phyloP scores from a whole-genome alignment of 2,797 vertebrate species.

The Enteromius trimaculatus region DNA sequence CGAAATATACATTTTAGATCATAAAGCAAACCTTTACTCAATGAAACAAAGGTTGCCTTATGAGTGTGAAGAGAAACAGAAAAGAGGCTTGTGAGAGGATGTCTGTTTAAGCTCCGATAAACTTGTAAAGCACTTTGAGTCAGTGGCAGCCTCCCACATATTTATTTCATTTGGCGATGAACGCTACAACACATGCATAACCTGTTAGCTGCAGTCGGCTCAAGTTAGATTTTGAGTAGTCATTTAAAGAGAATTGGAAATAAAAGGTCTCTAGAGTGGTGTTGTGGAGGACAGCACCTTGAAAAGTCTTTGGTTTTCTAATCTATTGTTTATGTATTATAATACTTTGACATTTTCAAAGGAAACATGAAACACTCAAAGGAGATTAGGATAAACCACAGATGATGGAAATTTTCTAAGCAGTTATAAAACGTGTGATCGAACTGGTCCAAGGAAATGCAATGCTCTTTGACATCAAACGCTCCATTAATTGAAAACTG shows the following conservation, averaged over 20 bases:
- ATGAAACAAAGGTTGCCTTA: neutral
- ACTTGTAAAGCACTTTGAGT: neutral
- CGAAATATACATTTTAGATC: neutral
- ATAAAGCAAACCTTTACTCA: neutral
- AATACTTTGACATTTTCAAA: constrained; percentile 13
- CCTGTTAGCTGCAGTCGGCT: constrained; percentile 5
- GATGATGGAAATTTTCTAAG: constrained; percentile 27
- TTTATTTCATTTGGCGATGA: constrained; percentile 8
- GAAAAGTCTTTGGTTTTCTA: neutral
- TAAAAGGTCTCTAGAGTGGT: neutral
- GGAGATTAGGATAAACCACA: constrained; percentile 12
- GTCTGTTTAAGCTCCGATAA: neutral
- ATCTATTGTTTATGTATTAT: constrained; percentile 20
- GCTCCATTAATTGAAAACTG: constrained; percentile 32
- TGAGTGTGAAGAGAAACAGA: neutral
- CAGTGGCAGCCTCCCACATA: neutral
- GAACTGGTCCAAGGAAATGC: constrained; percentile 22
- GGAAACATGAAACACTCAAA: neutral
- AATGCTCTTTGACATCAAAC: constrained; percentile 43
- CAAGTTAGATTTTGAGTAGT: neutral
- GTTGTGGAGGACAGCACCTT: neutral
- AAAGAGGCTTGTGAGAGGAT: neutral
- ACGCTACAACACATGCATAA: neutral
- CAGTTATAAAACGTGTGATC: constrained; percentile 8
- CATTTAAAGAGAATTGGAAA: constrained; percentile 17